Conservation (phyloP, 2,888 invertebrate genomes). For the Drosophila anomelani region DNA sequence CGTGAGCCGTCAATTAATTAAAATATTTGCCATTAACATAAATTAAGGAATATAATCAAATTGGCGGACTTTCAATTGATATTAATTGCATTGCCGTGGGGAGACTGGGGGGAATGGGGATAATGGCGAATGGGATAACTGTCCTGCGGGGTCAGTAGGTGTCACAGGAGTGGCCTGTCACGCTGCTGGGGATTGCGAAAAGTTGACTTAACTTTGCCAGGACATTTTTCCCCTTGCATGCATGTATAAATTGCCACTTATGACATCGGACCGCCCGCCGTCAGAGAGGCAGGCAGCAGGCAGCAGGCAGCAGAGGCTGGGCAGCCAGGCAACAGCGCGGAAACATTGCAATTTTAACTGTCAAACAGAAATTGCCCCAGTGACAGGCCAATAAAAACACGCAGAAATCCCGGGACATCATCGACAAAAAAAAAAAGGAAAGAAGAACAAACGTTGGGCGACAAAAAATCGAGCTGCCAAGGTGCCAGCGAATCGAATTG, state of each 20-base stretch:
- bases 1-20: conserved; percentile 58
- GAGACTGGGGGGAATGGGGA: neutral
- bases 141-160: conserved; percentile 11
- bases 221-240: conserved; percentile 24
- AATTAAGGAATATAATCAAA: conserved; percentile 71
- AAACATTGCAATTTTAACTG: conserved; percentile 55
- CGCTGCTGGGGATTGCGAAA: conserved; percentile 22
- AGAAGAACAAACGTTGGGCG: neutral
- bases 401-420: conserved; percentile 26
- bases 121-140: conserved; percentile 22
- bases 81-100: conserved; percentile 61
- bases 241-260: conserved; percentile 67
- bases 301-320: neutral
- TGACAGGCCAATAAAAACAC: conserved; percentile 55
- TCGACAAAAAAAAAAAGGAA: conserved; percentile 5
- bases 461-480: neutral
- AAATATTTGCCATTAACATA: conserved; percentile 75
- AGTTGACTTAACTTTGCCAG: conserved; percentile 46
- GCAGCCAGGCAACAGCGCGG: conserved; percentile 14
- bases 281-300: neutral
- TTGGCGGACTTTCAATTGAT: conserved; percentile 69
- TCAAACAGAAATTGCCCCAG: conserved; percentile 58
- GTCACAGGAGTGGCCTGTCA: conserved; percentile 29
- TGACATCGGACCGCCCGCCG: conserved; percentile 31
- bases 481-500: conserved; percentile 16